Evolutionary conservation across 2,888 invertebrate genomes (phyloP).

Genomic region (Tigriopus californicus): DNA sequence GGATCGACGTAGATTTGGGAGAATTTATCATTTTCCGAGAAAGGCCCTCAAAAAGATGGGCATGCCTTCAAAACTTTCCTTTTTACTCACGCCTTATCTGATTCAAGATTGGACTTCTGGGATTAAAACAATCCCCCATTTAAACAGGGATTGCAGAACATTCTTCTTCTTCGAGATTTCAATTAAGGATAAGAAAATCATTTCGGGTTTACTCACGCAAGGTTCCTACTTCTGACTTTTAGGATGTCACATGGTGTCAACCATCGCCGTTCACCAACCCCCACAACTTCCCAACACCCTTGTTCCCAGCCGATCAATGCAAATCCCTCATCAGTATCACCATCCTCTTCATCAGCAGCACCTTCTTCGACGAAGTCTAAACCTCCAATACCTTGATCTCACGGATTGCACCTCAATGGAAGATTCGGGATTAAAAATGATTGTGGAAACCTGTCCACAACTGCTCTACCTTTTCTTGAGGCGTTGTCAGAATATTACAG

Average conservation of each 20-base stretch:
- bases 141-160: too few relatives aligned
- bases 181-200: too few relatives aligned
- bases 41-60: too few relatives aligned
- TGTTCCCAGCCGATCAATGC: not conserved
- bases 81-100: too few relatives aligned
- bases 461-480: constrained; percentile 68
- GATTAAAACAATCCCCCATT: too few relatives aligned
- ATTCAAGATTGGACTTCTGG: too few relatives aligned
- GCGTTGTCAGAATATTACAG: constrained; percentile 69
- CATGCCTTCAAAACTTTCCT: too few relatives aligned
- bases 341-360: not conserved
- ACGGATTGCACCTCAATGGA: constrained; percentile 35
- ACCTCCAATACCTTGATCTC: constrained; percentile 9
- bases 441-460: constrained; percentile 70
- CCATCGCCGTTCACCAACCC: constrained; percentile 22
- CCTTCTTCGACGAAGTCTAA: not conserved
- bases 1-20: too few relatives aligned
- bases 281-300: not conserved
- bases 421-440: constrained; percentile 60
- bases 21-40: too few relatives aligned
- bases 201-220: too few relatives aligned
- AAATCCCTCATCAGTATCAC: too few relatives aligned
- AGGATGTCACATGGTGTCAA: constrained; percentile 13
- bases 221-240: not conserved
- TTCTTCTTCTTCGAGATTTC: too few relatives aligned